Evolutionary conservation across 2,888 invertebrate species (phyloP).

Genomic region (Sinelater perroti): DNA sequence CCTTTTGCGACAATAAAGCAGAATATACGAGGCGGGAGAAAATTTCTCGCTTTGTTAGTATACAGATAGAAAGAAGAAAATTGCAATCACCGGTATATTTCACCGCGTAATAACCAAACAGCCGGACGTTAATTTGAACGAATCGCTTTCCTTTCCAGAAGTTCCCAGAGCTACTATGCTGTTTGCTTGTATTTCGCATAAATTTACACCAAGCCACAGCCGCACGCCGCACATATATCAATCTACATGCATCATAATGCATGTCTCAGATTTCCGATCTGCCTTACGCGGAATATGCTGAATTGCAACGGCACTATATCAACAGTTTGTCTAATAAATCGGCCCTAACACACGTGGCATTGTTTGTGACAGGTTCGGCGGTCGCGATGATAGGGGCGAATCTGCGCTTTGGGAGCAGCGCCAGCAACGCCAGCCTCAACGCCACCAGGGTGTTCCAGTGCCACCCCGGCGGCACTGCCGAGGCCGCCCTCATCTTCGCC

Average conservation of each 20-base stretch:
- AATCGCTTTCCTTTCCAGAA: too few species aligned
- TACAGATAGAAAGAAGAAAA: too few species aligned
- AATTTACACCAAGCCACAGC: too few species aligned
- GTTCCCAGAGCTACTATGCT: too few species aligned
- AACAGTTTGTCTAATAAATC: constrained; percentile 16
- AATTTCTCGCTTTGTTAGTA: constrained; percentile 17
- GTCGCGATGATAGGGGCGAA: constrained; percentile 84
- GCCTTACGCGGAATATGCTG: too few species aligned
- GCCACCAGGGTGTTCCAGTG: constrained; percentile 78
- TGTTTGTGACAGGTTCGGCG: constrained; percentile 67
- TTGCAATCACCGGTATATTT: too few species aligned
- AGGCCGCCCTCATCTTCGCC: constrained; percentile 80
- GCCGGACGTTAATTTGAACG: too few species aligned
- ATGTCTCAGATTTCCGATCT: too few species aligned
- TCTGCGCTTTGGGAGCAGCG: constrained; percentile 74
- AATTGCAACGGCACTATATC: constrained; percentile 3
- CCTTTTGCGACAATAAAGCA: constrained; percentile 7
- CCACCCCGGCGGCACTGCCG: constrained; percentile 82
- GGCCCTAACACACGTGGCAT: constrained; percentile 16
- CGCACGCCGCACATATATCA: too few species aligned
- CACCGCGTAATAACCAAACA: too few species aligned
- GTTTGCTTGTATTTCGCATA: too few species aligned
- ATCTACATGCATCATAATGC: too few species aligned
- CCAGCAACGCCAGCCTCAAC: constrained; percentile 73
- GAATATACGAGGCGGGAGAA: constrained; percentile 3